Evolutionary conservation across 2,888 invertebrate species (phyloP).

Genomic region (Sclerodermus sp.): DNA sequence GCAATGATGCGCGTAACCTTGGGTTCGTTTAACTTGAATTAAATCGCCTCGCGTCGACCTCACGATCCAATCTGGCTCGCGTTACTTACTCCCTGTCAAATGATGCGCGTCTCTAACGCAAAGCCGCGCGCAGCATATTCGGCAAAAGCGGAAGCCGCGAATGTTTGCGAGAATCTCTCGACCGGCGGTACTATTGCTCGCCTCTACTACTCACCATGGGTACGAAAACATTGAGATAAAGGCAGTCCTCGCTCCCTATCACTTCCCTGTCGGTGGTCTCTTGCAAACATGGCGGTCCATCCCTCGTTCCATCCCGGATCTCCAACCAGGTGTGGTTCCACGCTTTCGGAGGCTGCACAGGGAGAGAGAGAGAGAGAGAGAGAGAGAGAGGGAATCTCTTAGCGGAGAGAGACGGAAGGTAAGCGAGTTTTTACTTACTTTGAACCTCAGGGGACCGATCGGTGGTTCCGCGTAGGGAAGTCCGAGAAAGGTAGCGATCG

Average conservation of each 20-base stretch:
- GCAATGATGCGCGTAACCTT: constrained; percentile 17
- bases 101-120: no score
- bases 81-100: constrained; percentile 15
- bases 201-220: constrained; percentile 45
- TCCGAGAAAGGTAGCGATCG: constrained; percentile 41
- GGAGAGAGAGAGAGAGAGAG: no score
- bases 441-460: constrained; percentile 38
- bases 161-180: no score
- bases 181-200: no score
- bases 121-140: no score
- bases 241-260: constrained; percentile 44
- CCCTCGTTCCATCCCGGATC: constrained; percentile 23
- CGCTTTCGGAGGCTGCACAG: constrained; percentile 24
- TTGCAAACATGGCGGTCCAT: constrained; percentile 40
- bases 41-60: constrained; percentile 23
- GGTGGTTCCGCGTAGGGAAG: constrained; percentile 50
- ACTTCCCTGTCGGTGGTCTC: constrained; percentile 4
- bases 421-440: constrained; percentile 32
- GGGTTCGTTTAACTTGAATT: constrained; percentile 25
- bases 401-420: not conserved
- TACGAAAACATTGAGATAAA: constrained; percentile 46
- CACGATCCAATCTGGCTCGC: constrained; percentile 27
- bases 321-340: constrained; percentile 39
- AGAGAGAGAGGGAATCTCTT: no score
- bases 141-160: no score